These are phyloP conservation scores for Scaptomyza montana DNA, from an alignment of 1,140 invertebrate genomes.

Conservation along the genomic window DNA sequence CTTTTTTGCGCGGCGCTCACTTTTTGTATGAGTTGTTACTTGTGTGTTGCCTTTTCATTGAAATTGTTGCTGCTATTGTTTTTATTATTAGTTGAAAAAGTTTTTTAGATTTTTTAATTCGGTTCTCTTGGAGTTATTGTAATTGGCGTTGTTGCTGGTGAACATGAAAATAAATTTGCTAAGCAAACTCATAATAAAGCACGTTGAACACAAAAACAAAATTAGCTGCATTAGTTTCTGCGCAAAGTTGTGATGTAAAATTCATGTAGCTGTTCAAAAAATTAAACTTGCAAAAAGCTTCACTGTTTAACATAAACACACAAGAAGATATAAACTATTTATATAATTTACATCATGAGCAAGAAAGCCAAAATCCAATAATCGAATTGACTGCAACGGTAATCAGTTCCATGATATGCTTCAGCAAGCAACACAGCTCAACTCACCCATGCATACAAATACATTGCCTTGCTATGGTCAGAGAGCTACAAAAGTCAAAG, in stretches of 20 bases:
- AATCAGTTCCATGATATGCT: conserved; percentile 34
- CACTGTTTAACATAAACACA: background rate
- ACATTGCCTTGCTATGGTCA: too few species aligned
- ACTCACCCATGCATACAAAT: conserved; percentile 6
- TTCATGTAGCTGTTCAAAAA: too few species aligned
- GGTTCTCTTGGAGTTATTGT: background rate
- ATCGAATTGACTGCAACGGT: conserved; percentile 23
- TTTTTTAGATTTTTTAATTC: conserved; percentile 31
- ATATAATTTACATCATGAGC: conserved; percentile 12
- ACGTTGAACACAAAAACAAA: too few species aligned
- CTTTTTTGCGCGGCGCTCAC: conserved; percentile 48
- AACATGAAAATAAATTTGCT: conserved; percentile 15
- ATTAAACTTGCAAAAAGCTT: too few species aligned
- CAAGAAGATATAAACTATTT: background rate
- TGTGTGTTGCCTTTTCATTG: conserved; percentile 28
- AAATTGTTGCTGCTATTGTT: conserved; percentile 2
- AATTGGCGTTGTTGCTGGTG: background rate
- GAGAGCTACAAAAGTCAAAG: conserved; percentile 20
- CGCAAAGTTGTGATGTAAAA: too few species aligned
- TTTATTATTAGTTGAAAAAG: conserved; percentile 33
- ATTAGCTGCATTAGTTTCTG: background rate
- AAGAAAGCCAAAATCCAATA: conserved; percentile 12
- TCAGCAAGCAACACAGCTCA: conserved; percentile 8
- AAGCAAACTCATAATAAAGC: conserved; percentile 8
- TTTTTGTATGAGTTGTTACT: conserved; percentile 32